Evolutionary conservation across 2,888 invertebrate species (phyloP).

Genomic region (Cephus sareptanus): DNA sequence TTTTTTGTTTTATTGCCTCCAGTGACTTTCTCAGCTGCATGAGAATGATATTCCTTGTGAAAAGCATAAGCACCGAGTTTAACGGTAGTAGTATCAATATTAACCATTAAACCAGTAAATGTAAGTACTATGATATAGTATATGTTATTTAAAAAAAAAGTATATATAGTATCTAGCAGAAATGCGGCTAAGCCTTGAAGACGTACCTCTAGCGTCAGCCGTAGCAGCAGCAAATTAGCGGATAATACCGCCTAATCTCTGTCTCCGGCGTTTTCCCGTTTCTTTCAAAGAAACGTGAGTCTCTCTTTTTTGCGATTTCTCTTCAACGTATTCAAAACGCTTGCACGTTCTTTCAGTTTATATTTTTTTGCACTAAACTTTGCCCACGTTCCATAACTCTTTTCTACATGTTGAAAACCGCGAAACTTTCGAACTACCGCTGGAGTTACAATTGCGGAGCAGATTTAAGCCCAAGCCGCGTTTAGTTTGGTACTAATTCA

Average conservation of each 20-base stretch:
- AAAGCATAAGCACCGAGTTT: not conserved
- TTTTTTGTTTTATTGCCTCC: conserved; percentile 26
- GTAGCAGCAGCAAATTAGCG: conserved; percentile 61
- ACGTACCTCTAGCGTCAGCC: conserved; percentile 64
- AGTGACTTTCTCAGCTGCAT: not conserved
- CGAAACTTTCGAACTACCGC: not conserved
- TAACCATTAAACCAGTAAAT: not conserved
- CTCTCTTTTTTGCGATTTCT: not conserved
- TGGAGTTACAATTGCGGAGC: not conserved
- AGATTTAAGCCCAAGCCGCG: not conserved
- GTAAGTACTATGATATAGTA: not conserved
- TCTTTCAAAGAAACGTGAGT: conserved; percentile 46
- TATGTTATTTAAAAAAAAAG: not conserved
- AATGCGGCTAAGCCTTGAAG: conserved; percentile 58
- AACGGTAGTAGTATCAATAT: not conserved
- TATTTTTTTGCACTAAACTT: conserved; percentile 41
- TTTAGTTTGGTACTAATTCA: not conserved
- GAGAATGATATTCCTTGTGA: not conserved
- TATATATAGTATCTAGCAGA: conserved; percentile 28
- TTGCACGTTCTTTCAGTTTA: conserved; percentile 39
- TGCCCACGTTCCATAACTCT: conserved; percentile 43
- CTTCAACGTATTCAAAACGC: conserved; percentile 20
- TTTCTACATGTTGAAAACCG: not conserved
- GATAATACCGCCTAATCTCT: conserved; percentile 55
- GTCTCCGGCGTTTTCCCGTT: conserved; percentile 55